Conservation (phyloP, 2,797 vertebrate genomes). For the Bradypodion pumilum region DNA sequence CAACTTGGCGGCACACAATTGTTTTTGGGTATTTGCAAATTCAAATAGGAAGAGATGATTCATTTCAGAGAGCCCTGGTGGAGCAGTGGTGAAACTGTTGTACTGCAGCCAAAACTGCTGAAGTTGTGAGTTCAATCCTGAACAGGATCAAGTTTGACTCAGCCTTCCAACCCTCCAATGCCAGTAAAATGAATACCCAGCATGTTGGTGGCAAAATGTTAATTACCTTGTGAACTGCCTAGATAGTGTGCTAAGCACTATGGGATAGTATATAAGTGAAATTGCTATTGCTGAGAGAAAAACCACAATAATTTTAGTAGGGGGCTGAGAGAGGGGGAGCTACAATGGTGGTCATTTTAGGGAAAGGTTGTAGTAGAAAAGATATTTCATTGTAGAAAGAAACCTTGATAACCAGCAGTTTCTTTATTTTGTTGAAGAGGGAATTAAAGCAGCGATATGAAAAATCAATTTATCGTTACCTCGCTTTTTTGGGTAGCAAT, state of each 20-base stretch:
- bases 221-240: too few relatives aligned
- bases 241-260: too few relatives aligned
- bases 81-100: too few relatives aligned
- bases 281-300: not conserved
- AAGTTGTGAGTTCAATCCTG: too few relatives aligned
- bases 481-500: conserved; percentile 38
- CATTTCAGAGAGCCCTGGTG: too few relatives aligned
- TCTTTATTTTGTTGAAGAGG: conserved; percentile 43
- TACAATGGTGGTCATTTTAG: not conserved
- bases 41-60: not conserved
- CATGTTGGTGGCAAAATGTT: too few relatives aligned
- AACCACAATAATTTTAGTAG: not conserved
- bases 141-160: too few relatives aligned
- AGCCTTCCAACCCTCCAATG: too few relatives aligned
- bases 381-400: conserved; percentile 49
- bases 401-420: conserved; percentile 32
- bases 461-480: conserved; percentile 58
- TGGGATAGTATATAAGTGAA: too few relatives aligned
- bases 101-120: too few relatives aligned
- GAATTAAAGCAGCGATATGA: conserved; percentile 48
- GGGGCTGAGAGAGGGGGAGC: not conserved
- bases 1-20: too few relatives aligned
- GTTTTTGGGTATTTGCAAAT: not conserved
- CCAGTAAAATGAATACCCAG: too few relatives aligned
- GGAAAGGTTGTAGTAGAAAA: not conserved